Percentiles rank a stretch among this genome's conserved stretches.
These are phyloP conservation scores for Lithophane socia DNA, from an alignment of 2,888 invertebrate species.

Conservation along the genomic window DNA sequence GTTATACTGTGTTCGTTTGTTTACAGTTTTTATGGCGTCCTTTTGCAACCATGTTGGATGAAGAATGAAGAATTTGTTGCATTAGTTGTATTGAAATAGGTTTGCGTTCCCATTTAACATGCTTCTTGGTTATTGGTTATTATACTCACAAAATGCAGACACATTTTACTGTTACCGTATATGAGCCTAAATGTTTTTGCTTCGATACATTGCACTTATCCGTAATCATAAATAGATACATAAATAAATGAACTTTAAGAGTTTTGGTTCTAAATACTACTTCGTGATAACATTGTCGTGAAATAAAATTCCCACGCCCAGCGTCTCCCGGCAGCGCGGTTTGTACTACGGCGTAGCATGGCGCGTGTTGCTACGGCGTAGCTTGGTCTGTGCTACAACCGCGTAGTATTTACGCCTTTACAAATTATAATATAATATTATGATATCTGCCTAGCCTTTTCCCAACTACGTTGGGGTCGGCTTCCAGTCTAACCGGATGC, in stretches of 20 bases:
- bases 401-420: neutral
- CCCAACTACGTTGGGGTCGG: no score
- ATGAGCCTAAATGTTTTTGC: no score
- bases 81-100: conserved; percentile 13
- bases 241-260: neutral
- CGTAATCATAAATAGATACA: no score
- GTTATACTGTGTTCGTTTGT: conserved; percentile 57
- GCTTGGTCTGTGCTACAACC: conserved; percentile 6
- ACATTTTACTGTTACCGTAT: no score
- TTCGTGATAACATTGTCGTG: neutral
- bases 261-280: neutral
- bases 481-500: no score
- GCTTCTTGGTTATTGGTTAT: no score
- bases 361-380: conserved; percentile 1
- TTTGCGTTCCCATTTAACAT: no score
- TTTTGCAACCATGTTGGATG: conserved; percentile 50
- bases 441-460: no score
- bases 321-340: no score
- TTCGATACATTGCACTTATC: no score
- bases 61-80: conserved; percentile 45
- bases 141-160: no score
- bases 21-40: conserved; percentile 54
- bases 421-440: neutral
- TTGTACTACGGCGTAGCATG: conserved; percentile 11
- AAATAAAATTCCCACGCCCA: neutral